Conservation (phyloP, 2,113 vertebrate genomes). For the Pagrus major region DNA sequence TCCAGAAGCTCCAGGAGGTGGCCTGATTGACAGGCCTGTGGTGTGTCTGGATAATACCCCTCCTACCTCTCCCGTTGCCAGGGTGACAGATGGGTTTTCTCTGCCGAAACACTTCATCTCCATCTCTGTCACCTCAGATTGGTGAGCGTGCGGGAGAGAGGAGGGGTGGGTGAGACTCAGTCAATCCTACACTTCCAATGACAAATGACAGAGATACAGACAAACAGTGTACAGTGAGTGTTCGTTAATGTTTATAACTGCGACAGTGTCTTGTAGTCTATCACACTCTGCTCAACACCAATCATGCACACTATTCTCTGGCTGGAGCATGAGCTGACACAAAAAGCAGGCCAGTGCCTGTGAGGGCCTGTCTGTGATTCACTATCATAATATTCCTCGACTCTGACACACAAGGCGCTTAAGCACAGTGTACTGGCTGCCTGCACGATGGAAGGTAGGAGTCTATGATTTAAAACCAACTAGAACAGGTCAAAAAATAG, state of each 20-base stretch:
- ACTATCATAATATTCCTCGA: conserved; percentile 37
- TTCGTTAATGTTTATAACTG: conserved; percentile 29
- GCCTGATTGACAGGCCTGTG: conserved; percentile 64
- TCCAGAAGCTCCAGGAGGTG: conserved; percentile 45
- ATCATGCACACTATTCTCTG: conserved; percentile 23
- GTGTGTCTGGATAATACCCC: conserved; percentile 57
- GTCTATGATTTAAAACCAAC: conserved; percentile 45
- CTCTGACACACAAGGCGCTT: not conserved
- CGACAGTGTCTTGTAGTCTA: conserved; percentile 17
- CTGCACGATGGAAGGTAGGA: conserved; percentile 32
- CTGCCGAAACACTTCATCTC: conserved; percentile 61
- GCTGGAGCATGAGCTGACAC: conserved; percentile 28
- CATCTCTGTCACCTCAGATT: conserved; percentile 67
- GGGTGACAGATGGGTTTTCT: conserved; percentile 78
- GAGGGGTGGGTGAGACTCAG: conserved; percentile 43
- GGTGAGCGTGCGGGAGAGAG: conserved; percentile 26
- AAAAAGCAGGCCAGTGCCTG: conserved; percentile 51
- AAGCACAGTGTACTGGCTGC: conserved; percentile 10
- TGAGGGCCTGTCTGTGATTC: conserved; percentile 64
- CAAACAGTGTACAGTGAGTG: conserved; percentile 34
- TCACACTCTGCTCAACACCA: conserved; percentile 42
- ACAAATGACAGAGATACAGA: conserved; percentile 44
- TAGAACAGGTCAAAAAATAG: conserved; percentile 36
- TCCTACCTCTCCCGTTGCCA: conserved; percentile 69
- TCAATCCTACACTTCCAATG: conserved; percentile 53